Evolutionary conservation across 2,888 invertebrate species (phyloP).

Genomic region (Penaeus monodon): DNA sequence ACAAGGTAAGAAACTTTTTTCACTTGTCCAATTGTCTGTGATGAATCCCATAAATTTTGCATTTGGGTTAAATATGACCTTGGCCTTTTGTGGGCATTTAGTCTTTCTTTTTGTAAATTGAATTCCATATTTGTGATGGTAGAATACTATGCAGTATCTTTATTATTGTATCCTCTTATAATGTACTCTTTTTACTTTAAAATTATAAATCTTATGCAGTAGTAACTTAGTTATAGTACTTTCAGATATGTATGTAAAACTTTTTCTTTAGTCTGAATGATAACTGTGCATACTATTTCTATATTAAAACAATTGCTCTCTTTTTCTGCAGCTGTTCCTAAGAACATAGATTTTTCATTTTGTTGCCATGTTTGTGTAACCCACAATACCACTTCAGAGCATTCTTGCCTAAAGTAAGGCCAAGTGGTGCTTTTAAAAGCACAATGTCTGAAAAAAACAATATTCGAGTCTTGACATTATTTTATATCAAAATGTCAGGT

Average conservation of each 20-base stretch:
- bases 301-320: constrained; percentile 4
- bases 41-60: constrained; percentile 31
- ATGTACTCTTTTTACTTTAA: background rate
- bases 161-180: constrained; percentile 18
- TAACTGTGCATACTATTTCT: background rate
- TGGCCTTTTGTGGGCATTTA: constrained; percentile 7
- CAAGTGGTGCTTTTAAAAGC: constrained; percentile 6
- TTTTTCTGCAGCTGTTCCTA: constrained; percentile 6
- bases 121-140: constrained; percentile 49
- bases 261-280: too few species aligned
- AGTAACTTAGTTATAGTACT: background rate
- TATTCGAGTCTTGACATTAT: too few species aligned
- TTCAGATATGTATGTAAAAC: too few species aligned
- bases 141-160: constrained; percentile 45
- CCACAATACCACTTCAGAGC: background rate
- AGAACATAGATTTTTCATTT: constrained; percentile 28
- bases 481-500: too few species aligned
- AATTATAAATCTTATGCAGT: background rate
- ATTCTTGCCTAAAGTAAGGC: background rate
- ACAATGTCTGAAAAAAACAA: background rate
- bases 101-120: constrained; percentile 22
- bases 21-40: constrained; percentile 51
- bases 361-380: constrained; percentile 36
- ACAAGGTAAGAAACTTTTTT: constrained; percentile 9
- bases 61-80: background rate